Evolutionary conservation across 2,888 invertebrate species (phyloP), one percentile per base, ranked within the genome.

Genomic region (Drosophila niveifrons): DNA sequence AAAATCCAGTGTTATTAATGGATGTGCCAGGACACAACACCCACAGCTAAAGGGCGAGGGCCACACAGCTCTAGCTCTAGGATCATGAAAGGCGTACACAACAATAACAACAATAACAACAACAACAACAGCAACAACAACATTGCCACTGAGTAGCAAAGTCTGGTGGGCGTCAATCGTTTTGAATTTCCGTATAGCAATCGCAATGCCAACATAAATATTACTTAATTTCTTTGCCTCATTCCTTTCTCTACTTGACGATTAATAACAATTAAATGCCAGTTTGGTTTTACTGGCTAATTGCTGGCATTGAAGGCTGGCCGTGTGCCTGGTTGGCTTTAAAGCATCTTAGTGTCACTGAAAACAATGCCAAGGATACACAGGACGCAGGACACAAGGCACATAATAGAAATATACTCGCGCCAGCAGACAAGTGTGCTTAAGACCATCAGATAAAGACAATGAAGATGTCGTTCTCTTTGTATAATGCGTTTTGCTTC

Each of bases 231-330:
- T 58, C 55, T 29, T 28, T 52, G 46, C 18, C 18, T 44, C 46
- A 18, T 43, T 65, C 48, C n/a, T 15, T 28, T 11, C 43, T 52
- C n/a, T 9, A 9, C 8, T 29, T 53, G 46, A 52, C 69, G 78
- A 89, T 87, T 89, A 86, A 89, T 87, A 87, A 88, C 88, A 89
- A 89, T 87, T 87, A 87, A 82, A 79, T 78, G 78, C 17, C 68
- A 75, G 65, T 78, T 51, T 51, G 70, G 66, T 67, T 71, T 74
- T 59, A 41, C 41, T 11, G 51, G 72, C 87, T 83, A 88, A 84
- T 84, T 88, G 83, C 69, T 55, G 55, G 55, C 67, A 59, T 57
- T 64, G 56, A 41, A 36, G 41, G 41, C 62, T 56, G 57, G 11
- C 47, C 15, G n/a, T 31, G 44, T 34, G 46, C 36, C 57, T 57